A percentile compares a stretch with the other conserved stretches of the same genome.
Evolutionary conservation across 1,140 invertebrate genomes (phyloP).

Genomic region (Cherax destructor): DNA sequence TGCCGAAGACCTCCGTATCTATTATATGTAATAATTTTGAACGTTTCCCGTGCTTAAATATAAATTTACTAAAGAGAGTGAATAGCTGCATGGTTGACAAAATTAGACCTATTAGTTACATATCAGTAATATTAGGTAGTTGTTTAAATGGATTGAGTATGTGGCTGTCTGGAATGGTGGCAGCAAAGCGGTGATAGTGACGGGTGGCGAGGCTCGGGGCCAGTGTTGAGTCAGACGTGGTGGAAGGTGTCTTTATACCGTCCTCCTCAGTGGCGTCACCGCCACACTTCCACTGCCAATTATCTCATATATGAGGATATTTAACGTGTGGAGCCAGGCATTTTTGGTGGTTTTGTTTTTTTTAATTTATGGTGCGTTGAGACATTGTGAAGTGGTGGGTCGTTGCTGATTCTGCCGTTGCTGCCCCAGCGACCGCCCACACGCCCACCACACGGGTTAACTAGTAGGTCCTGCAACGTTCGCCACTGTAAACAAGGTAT

Average conservation of each 20-base stretch:
- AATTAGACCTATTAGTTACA: not conserved
- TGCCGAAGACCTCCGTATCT: not conserved
- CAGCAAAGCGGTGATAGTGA: not conserved
- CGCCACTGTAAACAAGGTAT: not conserved
- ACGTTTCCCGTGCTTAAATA: not conserved
- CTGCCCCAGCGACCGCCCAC: not conserved
- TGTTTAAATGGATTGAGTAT: not conserved
- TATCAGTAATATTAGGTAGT: not conserved
- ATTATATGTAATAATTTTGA: not conserved
- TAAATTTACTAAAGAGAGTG: not conserved
- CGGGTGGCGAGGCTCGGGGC: not conserved
- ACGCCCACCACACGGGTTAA: not conserved
- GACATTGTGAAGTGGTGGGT: not conserved
- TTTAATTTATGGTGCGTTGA: not conserved
- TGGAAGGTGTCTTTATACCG: not conserved
- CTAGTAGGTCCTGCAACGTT: not conserved
- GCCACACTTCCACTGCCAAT: conserved; percentile 6
- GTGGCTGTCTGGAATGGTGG: not conserved
- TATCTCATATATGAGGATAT: conserved; percentile 12
- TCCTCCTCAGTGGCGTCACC: not conserved
- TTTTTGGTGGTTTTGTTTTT: not conserved
- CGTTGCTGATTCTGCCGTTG: not conserved
- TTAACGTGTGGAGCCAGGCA: not conserved
- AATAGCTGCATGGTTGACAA: too few species aligned
- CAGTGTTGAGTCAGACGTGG: conserved; percentile 9